Percentiles rank a stretch among this genome's conserved stretches.
These are phyloP conservation scores for Bombus superbus DNA, from an alignment of 1,140 invertebrate genomes.

Conservation along the genomic window DNA sequence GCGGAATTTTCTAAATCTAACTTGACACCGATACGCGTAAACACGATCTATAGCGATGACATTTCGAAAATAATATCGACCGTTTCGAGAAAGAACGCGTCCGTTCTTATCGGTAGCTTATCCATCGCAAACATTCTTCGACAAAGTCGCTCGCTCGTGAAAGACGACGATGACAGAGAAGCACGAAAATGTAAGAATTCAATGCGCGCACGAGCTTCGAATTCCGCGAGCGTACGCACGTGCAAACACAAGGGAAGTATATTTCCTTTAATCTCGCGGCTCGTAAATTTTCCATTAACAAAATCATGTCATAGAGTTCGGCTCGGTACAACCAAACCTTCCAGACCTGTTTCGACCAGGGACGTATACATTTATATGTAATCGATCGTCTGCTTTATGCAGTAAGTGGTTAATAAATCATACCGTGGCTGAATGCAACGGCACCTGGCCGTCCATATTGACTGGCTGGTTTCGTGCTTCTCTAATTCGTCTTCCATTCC, in stretches of 20 bases:
- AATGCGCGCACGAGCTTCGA: too few relatives aligned
- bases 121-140: neutral
- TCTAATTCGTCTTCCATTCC: slow-evolving; percentile 37
- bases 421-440: slow-evolving; percentile 24
- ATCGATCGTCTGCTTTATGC: slow-evolving; percentile 47
- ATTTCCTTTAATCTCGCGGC: slow-evolving; percentile 23
- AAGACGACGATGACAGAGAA: neutral
- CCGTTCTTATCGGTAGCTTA: neutral
- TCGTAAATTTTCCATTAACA: slow-evolving; percentile 41
- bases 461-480: slow-evolving; percentile 21
- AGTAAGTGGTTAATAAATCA: slow-evolving; percentile 54
- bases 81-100: neutral
- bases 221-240: neutral
- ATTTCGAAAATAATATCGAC: neutral
- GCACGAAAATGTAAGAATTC: neutral
- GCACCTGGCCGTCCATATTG: slow-evolving; percentile 33
- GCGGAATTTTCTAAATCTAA: neutral
- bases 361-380: slow-evolving; percentile 35
- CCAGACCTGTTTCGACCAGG: neutral
- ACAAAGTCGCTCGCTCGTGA: neutral
- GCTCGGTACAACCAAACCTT: neutral
- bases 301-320: slow-evolving; percentile 15
- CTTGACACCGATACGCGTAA: too few relatives aligned
- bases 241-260: too few relatives aligned
- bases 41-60: neutral